These are phyloP conservation scores for Pangasius krempfi DNA, from an alignment of 2,797 vertebrate species.

Conservation along the genomic window DNA sequence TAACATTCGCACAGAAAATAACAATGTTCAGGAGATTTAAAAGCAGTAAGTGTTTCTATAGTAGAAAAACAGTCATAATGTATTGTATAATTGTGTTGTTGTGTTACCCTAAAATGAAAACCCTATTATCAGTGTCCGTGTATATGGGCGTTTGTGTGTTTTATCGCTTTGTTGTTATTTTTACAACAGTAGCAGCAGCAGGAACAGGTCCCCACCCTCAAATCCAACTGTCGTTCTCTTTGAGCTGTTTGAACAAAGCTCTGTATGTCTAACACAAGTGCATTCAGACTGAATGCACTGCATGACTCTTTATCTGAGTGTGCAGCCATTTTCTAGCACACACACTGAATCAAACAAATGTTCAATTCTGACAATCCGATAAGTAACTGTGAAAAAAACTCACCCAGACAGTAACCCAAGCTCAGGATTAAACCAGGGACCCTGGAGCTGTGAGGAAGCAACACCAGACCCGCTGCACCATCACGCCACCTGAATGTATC, in stretches of 20 bases:
- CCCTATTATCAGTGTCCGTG: neutral
- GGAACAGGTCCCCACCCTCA: conserved; percentile 61
- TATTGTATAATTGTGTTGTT: neutral
- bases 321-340: neutral
- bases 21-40: neutral
- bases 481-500: neutral
- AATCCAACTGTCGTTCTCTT: conserved; percentile 51
- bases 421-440: neutral
- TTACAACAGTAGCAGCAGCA: conserved; percentile 58
- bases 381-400: neutral
- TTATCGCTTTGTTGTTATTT: conserved; percentile 54
- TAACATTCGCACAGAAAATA: neutral
- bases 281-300: neutral
- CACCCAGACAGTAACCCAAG: neutral
- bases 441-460: neutral
- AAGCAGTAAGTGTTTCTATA: neutral
- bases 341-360: neutral
- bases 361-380: neutral
- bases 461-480: neutral
- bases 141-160: conserved; percentile 22
- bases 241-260: conserved; percentile 49
- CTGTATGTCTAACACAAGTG: conserved; percentile 46
- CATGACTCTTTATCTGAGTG: neutral
- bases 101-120: neutral
- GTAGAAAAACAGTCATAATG: neutral